Percentiles rank a stretch among this genome's conserved stretches.
phyloP scores from a whole-genome alignment of 2,888 invertebrate species.

The Lepidocyrtinus sp. region DNA sequence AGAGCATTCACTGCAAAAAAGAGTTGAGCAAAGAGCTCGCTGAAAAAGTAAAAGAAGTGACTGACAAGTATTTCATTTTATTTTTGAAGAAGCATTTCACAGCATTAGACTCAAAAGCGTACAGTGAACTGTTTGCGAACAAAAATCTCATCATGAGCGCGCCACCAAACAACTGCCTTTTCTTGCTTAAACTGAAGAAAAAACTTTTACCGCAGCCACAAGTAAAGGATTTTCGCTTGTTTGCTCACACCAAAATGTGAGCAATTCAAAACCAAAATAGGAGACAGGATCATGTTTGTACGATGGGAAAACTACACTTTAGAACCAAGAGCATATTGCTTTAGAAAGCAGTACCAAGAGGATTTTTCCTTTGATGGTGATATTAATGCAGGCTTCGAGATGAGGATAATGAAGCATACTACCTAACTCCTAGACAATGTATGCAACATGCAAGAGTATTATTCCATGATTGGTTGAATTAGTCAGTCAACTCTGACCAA shows the following conservation, averaged over 20 bases:
- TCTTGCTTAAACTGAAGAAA: conserved; percentile 20
- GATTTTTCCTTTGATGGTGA: background rate
- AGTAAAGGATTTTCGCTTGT: conserved; percentile 6
- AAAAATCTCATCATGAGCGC: too few relatives aligned
- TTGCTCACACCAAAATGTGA: background rate
- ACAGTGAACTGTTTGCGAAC: too few relatives aligned
- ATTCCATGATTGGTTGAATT: conserved; percentile 13
- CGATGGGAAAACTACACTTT: background rate
- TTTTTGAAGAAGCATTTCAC: too few relatives aligned
- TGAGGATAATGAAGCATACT: too few relatives aligned
- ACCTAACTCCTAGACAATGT: background rate
- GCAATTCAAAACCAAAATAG: conserved; percentile 5
- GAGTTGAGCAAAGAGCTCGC: too few relatives aligned
- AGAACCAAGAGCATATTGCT: background rate
- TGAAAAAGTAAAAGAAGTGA: too few relatives aligned
- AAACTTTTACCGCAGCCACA: conserved; percentile 32
- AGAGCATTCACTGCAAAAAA: too few relatives aligned
- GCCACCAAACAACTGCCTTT: too few relatives aligned
- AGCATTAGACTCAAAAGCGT: too few relatives aligned
- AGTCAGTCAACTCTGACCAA: conserved; percentile 1
- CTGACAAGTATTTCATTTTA: too few relatives aligned
- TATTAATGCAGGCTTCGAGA: too few relatives aligned
- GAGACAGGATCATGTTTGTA: too few relatives aligned
- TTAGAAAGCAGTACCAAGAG: background rate
- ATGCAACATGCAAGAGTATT: conserved; percentile 12